These are phyloP conservation scores for Colostygia pectinataria DNA, from an alignment of 2,888 invertebrate genomes.

Conservation along the genomic window DNA sequence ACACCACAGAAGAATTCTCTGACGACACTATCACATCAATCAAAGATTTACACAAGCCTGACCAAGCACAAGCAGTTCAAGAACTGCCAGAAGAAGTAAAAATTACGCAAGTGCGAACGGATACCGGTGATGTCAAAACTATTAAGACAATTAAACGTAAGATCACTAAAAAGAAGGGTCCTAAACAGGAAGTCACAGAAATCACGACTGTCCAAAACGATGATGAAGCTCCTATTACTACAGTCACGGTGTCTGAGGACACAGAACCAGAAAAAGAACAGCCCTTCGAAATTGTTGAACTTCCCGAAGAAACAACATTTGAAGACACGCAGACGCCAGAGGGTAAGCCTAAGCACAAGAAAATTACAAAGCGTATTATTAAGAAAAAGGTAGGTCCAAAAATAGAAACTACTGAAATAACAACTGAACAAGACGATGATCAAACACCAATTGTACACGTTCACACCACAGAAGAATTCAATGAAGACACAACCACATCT, in stretches of 20 bases:
- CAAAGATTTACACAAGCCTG: constrained; percentile 38
- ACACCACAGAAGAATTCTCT: constrained; percentile 40
- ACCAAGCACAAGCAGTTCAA: constrained; percentile 48
- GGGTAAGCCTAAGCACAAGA: constrained; percentile 50
- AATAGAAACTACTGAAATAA: constrained; percentile 37
- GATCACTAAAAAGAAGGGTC: constrained; percentile 54
- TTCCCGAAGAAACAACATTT: constrained; percentile 52
- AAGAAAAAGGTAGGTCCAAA: constrained; percentile 51
- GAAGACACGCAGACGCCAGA: constrained; percentile 46
- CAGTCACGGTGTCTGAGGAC: constrained; percentile 37
- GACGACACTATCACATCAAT: constrained; percentile 34
- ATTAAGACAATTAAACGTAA: constrained; percentile 41
- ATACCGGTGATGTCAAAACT: constrained; percentile 50
- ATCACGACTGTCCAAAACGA: constrained; percentile 64
- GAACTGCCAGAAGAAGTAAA: constrained; percentile 37
- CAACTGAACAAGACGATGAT: constrained; percentile 64
- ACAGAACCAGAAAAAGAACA: constrained; percentile 39
- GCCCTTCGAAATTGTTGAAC: constrained; percentile 44
- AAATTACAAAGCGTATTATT: constrained; percentile 44
- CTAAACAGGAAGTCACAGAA: constrained; percentile 57
- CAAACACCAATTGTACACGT: constrained; percentile 28
- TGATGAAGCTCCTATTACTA: constrained; percentile 54
- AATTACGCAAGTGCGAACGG: constrained; percentile 37
- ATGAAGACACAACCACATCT: constrained; percentile 33
- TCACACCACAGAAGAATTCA: constrained; percentile 32